Evolutionary conservation across 2,888 invertebrate species (phyloP).

Genomic region (Diaprepes abbreviatus): DNA sequence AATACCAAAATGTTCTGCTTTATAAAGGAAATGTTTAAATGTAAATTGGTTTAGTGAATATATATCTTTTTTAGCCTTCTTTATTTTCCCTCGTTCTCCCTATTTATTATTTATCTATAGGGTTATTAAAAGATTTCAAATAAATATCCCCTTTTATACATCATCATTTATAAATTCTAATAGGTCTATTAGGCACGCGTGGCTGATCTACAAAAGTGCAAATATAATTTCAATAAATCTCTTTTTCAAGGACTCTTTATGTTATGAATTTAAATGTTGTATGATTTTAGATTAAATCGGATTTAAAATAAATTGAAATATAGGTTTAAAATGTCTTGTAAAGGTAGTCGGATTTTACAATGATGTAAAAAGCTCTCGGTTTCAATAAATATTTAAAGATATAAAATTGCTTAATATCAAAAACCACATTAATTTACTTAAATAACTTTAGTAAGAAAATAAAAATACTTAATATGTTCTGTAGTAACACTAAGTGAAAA

Average conservation of each 20-base stretch:
- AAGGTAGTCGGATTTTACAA: not conserved
- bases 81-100: too few species aligned
- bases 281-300: conserved; percentile 22
- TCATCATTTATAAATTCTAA: conserved; percentile 30
- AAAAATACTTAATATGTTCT: too few species aligned
- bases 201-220: conserved; percentile 37
- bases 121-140: conserved; percentile 5
- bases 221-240: conserved; percentile 45
- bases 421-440: too few species aligned
- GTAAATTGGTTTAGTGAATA: too few species aligned
- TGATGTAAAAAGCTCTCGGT: not conserved
- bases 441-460: too few species aligned
- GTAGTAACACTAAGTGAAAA: too few species aligned
- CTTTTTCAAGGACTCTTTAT: conserved; percentile 35
- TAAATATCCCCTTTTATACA: conserved; percentile 31
- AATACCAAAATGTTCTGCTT: too few species aligned
- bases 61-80: too few species aligned
- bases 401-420: not conserved
- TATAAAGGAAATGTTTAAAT: too few species aligned
- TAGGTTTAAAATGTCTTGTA: conserved; percentile 14
- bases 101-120: not conserved
- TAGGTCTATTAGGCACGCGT: conserved; percentile 35
- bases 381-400: not conserved
- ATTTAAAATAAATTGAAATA: conserved; percentile 33
- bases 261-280: conserved; percentile 27